Percentiles rank a stretch among this genome's conserved stretches.
phyloP scores from a whole-genome alignment of 2,888 invertebrate species.

The Erpobdella octoculata region DNA sequence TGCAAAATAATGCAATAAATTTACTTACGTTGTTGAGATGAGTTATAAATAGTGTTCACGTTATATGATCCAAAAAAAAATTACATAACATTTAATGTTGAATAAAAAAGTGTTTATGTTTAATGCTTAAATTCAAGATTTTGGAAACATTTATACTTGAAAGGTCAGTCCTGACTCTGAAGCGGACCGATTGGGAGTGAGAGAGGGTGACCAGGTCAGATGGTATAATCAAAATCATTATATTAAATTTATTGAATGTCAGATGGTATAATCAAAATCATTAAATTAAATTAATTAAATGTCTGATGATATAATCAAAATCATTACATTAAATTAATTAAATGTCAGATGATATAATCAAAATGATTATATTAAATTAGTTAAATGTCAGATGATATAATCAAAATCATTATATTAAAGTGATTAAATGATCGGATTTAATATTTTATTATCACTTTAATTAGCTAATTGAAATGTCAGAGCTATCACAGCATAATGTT shows the following conservation, averaged over 20 bases:
- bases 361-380: too few species aligned
- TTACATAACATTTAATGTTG: not conserved
- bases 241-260: too few species aligned
- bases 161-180: slow-evolving; percentile 48
- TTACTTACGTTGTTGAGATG: not conserved
- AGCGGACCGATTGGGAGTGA: slow-evolving; percentile 45
- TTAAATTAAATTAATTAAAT: too few species aligned
- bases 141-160: not conserved
- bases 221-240: too few species aligned
- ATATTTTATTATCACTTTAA: too few species aligned
- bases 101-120: not conserved
- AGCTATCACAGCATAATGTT: not conserved
- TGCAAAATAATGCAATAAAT: not conserved
- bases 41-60: not conserved
- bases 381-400: too few species aligned
- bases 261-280: too few species aligned
- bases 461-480: not conserved
- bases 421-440: too few species aligned
- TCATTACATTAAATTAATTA: too few species aligned
- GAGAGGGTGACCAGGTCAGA: slow-evolving; percentile 47
- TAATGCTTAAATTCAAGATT: not conserved
- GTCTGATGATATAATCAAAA: too few species aligned
- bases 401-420: too few species aligned
- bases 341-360: too few species aligned
- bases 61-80: not conserved